phyloP scores from a whole-genome alignment of 2,888 invertebrate genomes.

The Dasysyrphus albostriatus region DNA sequence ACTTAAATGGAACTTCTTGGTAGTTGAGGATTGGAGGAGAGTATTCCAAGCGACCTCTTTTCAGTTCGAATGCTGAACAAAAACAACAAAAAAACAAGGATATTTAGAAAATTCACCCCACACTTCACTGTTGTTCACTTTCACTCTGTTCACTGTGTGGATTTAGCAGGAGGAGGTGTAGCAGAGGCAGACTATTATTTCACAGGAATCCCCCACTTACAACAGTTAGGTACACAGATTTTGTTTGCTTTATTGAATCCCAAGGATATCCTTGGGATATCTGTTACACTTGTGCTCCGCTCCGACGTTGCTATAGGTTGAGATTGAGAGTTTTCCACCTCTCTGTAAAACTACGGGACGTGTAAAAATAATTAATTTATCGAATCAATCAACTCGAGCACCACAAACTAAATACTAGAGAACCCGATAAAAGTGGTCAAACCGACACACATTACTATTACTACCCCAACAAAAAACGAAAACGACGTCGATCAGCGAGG shows the following conservation, averaged over 20 bases:
- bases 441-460: conserved; percentile 8
- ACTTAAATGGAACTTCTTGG: background rate
- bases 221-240: conserved; percentile 23
- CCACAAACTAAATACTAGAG: conserved; percentile 38
- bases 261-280: conserved; percentile 42
- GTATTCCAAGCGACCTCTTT: conserved; percentile 29
- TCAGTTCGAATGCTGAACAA: conserved; percentile 14
- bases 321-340: conserved; percentile 9
- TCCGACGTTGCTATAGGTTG: conserved; percentile 32
- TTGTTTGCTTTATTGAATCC: conserved; percentile 22
- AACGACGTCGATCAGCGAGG: background rate
- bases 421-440: conserved; percentile 12
- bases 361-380: conserved; percentile 37
- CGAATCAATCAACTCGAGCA: conserved; percentile 49
- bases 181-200: conserved; percentile 26
- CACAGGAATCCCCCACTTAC: conserved; percentile 38
- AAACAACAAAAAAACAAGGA: conserved; percentile 27
- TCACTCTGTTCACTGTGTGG: conserved; percentile 33
- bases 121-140: conserved; percentile 40
- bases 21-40: background rate
- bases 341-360: conserved; percentile 9
- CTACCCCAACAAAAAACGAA: conserved; percentile 23
- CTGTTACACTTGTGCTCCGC: conserved; percentile 27
- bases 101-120: conserved; percentile 34
- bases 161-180: background rate